Evolutionary conservation across 2,113 vertebrate genomes (phyloP).

Genomic region (Anoura caudifer): DNA sequence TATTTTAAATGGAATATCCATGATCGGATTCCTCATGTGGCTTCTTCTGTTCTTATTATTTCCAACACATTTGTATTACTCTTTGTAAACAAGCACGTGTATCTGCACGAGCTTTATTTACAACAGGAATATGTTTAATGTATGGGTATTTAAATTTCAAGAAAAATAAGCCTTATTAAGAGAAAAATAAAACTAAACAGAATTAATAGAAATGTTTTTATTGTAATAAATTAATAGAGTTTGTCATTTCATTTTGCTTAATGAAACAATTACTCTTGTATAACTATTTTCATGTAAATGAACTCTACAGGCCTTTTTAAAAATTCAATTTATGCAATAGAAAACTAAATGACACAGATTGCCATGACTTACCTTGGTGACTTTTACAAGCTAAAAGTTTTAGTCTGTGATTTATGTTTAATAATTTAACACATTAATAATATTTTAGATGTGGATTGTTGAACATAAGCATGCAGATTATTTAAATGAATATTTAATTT

Average conservation of each 20-base stretch:
- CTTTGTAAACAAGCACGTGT: not conserved
- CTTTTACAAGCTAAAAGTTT: constrained; percentile 74
- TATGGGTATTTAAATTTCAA: not conserved
- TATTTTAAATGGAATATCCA: constrained; percentile 59
- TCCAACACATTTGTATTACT: not conserved
- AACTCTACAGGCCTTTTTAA: constrained; percentile 37
- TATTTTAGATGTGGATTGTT: constrained; percentile 81
- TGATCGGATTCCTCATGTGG: constrained; percentile 64
- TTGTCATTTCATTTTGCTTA: not conserved
- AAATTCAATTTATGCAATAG: constrained; percentile 53
- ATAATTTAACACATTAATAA: constrained; percentile 82
- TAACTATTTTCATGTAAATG: constrained; percentile 43
- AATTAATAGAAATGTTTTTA: not conserved
- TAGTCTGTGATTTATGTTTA: constrained; percentile 77
- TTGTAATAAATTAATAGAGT: constrained; percentile 12
- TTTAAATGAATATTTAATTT: constrained; percentile 84
- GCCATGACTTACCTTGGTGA: constrained; percentile 64
- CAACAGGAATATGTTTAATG: not conserved
- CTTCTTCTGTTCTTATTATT: constrained; percentile 65
- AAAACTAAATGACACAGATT: constrained; percentile 57
- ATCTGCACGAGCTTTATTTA: not conserved
- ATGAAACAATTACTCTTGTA: constrained; percentile 24
- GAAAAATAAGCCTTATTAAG: not conserved
- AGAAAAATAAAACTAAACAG: not conserved
- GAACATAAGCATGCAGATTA: constrained; percentile 78